These are phyloP conservation scores for Cerceris rybyensis DNA, from an alignment of 2,888 invertebrate genomes.

Conservation along the genomic window DNA sequence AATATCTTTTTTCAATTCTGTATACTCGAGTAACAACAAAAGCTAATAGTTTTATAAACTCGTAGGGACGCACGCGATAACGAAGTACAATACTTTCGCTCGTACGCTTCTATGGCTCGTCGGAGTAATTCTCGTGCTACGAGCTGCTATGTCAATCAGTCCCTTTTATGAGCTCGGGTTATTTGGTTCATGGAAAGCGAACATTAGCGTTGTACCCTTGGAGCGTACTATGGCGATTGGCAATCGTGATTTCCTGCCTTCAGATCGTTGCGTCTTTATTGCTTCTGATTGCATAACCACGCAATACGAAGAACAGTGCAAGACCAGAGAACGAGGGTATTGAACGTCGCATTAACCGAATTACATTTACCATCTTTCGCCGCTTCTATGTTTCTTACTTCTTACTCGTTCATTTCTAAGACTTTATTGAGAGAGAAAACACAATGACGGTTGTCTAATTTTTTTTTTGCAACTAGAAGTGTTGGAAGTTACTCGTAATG, in stretches of 20 bases:
- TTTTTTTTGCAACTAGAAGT: too few relatives aligned
- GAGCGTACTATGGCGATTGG: slow-evolving; percentile 47
- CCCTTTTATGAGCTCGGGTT: slow-evolving; percentile 44
- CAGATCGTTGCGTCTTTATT: slow-evolving; percentile 61
- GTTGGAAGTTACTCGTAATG: too few relatives aligned
- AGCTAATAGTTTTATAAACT: slow-evolving; percentile 19
- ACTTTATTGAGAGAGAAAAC: not conserved
- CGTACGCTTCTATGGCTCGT: slow-evolving; percentile 25
- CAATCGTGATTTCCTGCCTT: slow-evolving; percentile 53
- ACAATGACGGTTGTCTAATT: too few relatives aligned
- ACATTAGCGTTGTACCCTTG: slow-evolving; percentile 55
- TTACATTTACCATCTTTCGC: not conserved
- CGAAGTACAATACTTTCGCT: slow-evolving; percentile 43
- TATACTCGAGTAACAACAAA: slow-evolving; percentile 36
- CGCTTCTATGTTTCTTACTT: not conserved
- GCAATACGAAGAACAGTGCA: slow-evolving; percentile 16
- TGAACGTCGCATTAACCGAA: slow-evolving; percentile 1
- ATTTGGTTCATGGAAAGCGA: slow-evolving; percentile 64
- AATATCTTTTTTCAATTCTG: slow-evolving; percentile 18
- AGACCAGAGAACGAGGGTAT: slow-evolving; percentile 15
- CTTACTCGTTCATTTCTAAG: not conserved
- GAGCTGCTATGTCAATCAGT: slow-evolving; percentile 57
- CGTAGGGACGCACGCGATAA: slow-evolving; percentile 50
- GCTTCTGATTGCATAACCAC: slow-evolving; percentile 58
- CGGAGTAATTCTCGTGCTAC: slow-evolving; percentile 53